Conservation (phyloP, 2,113 vertebrate species). For the Plectropomus leopardus region DNA sequence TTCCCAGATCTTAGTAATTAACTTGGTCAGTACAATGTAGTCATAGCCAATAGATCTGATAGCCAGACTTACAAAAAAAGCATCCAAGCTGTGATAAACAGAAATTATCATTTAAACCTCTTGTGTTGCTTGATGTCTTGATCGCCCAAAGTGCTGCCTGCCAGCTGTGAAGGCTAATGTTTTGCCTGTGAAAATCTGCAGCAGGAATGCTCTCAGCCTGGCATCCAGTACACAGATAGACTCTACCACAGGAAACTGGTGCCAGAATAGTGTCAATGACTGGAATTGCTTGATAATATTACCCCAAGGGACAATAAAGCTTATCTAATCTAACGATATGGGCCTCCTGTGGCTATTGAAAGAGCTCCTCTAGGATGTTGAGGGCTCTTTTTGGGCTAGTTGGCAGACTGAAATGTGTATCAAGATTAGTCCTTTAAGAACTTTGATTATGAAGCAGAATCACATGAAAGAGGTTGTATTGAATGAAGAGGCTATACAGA, state of each 20-base stretch:
- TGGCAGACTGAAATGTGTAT: conserved; percentile 17
- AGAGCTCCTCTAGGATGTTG: conserved; percentile 27
- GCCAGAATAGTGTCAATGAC: conserved; percentile 57
- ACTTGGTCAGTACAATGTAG: neutral
- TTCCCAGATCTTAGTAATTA: neutral
- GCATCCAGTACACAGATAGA: conserved; percentile 68
- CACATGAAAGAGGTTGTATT: neutral
- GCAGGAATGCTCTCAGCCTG: conserved; percentile 60
- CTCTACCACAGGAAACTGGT: conserved; percentile 54
- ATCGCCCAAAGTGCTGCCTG: conserved; percentile 3
- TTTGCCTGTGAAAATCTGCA: conserved; percentile 46
- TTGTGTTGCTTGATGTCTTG: neutral
- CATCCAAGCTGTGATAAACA: neutral
- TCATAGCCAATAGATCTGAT: neutral
- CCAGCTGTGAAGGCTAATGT: conserved; percentile 45
- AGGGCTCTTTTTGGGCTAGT: conserved; percentile 23
- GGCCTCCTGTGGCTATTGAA: conserved; percentile 56
- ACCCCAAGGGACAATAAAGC: conserved; percentile 61
- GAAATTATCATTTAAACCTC: no score
- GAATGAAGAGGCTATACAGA: neutral
- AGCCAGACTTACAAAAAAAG: neutral
- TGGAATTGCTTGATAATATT: conserved; percentile 64
- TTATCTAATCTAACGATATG: conserved; percentile 63
- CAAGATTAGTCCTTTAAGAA: neutral
- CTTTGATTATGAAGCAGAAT: neutral